These are phyloP conservation scores for Dromas ardeola DNA, from an alignment of 2,113 vertebrate species.

Conservation along the genomic window DNA sequence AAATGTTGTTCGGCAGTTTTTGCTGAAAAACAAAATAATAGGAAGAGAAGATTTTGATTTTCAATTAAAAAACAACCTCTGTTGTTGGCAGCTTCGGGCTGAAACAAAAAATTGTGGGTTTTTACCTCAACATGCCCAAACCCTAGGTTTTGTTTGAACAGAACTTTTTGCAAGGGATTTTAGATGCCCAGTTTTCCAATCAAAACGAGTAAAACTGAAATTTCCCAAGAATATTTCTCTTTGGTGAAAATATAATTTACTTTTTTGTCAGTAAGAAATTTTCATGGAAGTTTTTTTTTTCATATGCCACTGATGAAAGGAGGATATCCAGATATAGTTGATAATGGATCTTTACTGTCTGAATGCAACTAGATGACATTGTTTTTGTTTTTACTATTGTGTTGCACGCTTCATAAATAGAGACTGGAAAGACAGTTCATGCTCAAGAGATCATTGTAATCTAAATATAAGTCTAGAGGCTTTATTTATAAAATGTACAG, in stretches of 20 bases:
- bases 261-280: neutral
- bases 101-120: neutral
- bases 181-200: neutral
- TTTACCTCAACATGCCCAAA: neutral
- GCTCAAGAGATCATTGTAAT: constrained; percentile 52
- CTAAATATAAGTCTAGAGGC: constrained; percentile 35
- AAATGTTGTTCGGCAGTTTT: constrained; percentile 11
- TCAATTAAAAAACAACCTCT: constrained; percentile 22
- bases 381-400: constrained; percentile 26
- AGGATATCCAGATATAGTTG: constrained; percentile 32
- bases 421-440: constrained; percentile 22
- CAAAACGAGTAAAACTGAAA: neutral
- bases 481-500: constrained; percentile 47
- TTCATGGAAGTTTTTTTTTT: neutral
- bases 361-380: constrained; percentile 23
- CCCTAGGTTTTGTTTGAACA: neutral
- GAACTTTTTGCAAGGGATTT: neutral
- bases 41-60: neutral
- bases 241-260: neutral
- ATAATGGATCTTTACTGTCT: neutral
- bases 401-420: constrained; percentile 7
- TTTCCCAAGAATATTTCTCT: neutral
- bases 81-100: neutral
- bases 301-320: neutral
- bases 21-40: constrained; percentile 27